phyloP scores from a whole-genome alignment of 2,113 vertebrate species.

The Phaetusa simplex region DNA sequence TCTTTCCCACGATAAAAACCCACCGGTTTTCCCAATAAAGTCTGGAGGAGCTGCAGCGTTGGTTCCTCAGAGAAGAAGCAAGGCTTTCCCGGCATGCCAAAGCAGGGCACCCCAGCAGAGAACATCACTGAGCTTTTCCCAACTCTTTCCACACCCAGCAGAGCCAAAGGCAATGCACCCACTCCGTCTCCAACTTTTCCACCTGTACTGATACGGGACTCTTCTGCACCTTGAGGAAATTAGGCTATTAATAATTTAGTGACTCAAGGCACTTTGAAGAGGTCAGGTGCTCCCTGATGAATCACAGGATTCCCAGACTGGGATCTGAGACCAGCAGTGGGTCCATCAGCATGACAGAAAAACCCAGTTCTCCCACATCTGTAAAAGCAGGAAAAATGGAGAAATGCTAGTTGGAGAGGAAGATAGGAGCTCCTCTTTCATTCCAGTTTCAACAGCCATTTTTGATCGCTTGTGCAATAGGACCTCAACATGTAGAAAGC shows the following conservation, averaged over 20 bases:
- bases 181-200: background rate
- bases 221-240: background rate
- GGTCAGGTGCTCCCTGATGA: background rate
- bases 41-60: accelerated
- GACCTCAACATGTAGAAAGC: background rate
- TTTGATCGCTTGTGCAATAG: background rate
- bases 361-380: accelerated
- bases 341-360: background rate
- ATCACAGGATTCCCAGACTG: background rate
- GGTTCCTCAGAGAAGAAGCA: background rate
- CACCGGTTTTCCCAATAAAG: background rate
- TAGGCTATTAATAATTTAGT: background rate
- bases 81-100: background rate
- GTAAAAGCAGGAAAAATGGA: background rate
- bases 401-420: background rate
- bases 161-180: background rate
- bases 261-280: background rate
- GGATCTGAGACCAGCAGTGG: background rate
- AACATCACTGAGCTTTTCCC: background rate
- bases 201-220: background rate
- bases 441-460: background rate
- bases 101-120: background rate
- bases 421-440: background rate
- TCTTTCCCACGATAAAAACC: background rate
- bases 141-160: accelerated